Evolutionary conservation across 2,113 vertebrate genomes (phyloP).

Genomic region (Pelecanus crispus): DNA sequence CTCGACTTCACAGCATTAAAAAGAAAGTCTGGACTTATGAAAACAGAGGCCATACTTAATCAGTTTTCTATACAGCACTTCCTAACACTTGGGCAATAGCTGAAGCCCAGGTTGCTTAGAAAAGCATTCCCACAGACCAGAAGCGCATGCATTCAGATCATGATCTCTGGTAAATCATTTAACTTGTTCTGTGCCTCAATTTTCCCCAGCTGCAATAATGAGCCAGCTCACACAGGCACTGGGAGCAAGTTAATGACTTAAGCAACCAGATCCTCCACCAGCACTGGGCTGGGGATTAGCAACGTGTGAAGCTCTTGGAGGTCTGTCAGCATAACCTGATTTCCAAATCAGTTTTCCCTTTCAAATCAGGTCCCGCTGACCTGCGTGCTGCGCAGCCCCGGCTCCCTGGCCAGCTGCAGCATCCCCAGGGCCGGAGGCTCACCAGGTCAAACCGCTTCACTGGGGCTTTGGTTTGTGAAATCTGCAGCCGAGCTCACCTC

Average conservation of each 20-base stretch:
- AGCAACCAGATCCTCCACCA: background rate
- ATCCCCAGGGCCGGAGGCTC: background rate
- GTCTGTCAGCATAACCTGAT: background rate
- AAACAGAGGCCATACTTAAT: accelerated
- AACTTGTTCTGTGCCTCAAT: background rate
- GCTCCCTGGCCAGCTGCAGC: background rate
- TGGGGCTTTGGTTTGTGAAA: background rate
- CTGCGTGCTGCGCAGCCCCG: accelerated
- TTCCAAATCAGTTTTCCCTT: background rate
- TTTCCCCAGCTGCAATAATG: background rate
- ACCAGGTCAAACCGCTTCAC: background rate
- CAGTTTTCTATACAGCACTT: background rate
- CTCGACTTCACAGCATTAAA: accelerated
- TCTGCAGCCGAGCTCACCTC: background rate
- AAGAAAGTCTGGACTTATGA: background rate
- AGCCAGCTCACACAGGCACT: background rate
- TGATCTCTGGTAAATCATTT: constrained; percentile 26
- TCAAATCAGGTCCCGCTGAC: background rate
- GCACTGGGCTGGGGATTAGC: background rate
- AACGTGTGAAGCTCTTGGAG: background rate
- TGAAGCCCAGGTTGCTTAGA: background rate
- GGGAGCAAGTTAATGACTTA: background rate
- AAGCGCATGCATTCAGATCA: background rate
- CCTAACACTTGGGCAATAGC: background rate
- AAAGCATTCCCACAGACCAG: background rate